Percentiles rank a stretch among this genome's conserved stretches.
These are phyloP conservation scores for Heliconius hewitsoni DNA, from an alignment of 1,140 invertebrate genomes.

Conservation along the genomic window DNA sequence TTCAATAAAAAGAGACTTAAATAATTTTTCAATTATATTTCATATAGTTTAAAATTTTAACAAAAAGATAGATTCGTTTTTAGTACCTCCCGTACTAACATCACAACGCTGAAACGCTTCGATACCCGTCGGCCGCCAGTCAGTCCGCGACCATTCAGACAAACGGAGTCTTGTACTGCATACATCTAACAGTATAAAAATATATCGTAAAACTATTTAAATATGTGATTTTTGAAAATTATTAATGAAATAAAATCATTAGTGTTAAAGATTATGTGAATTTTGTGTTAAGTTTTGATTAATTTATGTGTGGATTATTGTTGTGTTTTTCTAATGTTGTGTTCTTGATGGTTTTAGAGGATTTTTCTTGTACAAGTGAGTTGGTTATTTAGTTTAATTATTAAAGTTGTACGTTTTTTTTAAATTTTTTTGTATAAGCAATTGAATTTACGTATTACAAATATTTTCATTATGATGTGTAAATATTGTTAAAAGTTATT, in stretches of 20 bases:
- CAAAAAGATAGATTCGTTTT: not conserved
- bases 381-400: not conserved
- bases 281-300: not conserved
- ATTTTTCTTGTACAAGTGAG: constrained; percentile 6
- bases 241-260: not conserved
- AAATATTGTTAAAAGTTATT: too few species aligned
- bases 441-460: too few species aligned
- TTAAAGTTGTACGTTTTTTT: not conserved
- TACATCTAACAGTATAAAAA: not conserved
- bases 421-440: too few species aligned
- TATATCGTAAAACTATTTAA: not conserved
- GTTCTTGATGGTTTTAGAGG: not conserved
- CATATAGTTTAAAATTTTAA: not conserved
- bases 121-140: not conserved
- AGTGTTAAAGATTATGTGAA: not conserved
- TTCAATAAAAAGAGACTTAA: not conserved
- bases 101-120: not conserved
- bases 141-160: not conserved
- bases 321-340: constrained; percentile 1
- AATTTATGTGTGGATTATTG: not conserved
- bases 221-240: not conserved
- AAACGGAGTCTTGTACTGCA: not conserved
- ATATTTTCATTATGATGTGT: not conserved
- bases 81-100: not conserved
- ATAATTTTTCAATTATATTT: not conserved